These are phyloP conservation scores for Syritta pipiens DNA, from an alignment of 2,888 invertebrate species.

Conservation along the genomic window DNA sequence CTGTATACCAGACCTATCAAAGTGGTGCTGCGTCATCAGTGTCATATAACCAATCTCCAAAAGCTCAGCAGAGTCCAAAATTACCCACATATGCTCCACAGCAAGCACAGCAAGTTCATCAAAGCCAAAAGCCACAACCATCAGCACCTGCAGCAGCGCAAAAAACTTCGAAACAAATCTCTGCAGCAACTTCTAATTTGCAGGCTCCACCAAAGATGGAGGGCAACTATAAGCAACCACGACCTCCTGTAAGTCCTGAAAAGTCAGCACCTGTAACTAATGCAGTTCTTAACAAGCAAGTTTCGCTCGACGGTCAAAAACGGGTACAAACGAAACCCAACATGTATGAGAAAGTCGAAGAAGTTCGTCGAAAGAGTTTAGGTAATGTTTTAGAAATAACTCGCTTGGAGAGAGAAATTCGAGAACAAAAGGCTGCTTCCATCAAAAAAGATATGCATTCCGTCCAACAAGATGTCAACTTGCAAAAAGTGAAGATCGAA, in stretches of 20 bases:
- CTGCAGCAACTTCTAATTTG: conserved; percentile 66
- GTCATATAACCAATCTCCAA: conserved; percentile 1
- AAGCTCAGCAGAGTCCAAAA: conserved; percentile 4
- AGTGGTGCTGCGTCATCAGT: too few relatives aligned
- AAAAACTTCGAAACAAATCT: conserved; percentile 50
- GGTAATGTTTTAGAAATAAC: conserved; percentile 73
- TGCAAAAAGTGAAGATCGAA: conserved; percentile 34
- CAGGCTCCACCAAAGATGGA: conserved; percentile 53
- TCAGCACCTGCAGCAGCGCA: conserved; percentile 1
- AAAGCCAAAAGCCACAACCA: too few relatives aligned
- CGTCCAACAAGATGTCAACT: conserved; percentile 57
- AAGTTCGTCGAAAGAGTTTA: conserved; percentile 75
- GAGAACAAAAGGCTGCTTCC: conserved; percentile 56
- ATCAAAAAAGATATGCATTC: conserved; percentile 62
- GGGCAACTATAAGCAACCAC: conserved; percentile 14
- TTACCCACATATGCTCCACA: neutral
- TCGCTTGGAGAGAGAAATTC: conserved; percentile 36
- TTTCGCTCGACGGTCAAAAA: conserved; percentile 62
- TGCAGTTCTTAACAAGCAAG: conserved; percentile 39
- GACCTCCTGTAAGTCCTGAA: conserved; percentile 56
- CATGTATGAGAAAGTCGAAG: conserved; percentile 63
- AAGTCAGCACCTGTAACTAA: conserved; percentile 35
- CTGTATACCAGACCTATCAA: too few relatives aligned
- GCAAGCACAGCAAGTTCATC: too few relatives aligned
- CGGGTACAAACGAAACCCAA: conserved; percentile 71